These are phyloP conservation scores for Colostygia pectinataria DNA, from an alignment of 2,888 invertebrate genomes.

Conservation along the genomic window DNA sequence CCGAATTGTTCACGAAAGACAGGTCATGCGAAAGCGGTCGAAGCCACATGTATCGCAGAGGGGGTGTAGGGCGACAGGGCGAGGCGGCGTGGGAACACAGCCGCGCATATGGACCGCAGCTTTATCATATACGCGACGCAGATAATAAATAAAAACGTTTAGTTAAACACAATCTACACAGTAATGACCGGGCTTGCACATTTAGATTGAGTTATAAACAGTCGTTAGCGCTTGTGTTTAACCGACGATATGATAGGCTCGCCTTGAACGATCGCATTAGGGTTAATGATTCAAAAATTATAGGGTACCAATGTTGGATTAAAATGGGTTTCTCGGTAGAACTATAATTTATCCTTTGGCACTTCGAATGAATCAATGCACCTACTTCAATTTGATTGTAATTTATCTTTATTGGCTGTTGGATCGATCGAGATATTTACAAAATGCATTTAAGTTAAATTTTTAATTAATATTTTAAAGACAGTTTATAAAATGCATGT, in stretches of 20 bases:
- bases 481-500: no score
- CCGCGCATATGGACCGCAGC: constrained; percentile 78
- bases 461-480: no score
- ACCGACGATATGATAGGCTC: constrained; percentile 37
- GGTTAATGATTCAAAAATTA: constrained; percentile 36
- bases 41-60: constrained; percentile 59
- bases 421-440: constrained; percentile 1
- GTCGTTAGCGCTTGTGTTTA: constrained; percentile 41
- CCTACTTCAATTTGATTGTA: constrained; percentile 8
- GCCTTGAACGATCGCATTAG: constrained; percentile 37
- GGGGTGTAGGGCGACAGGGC: constrained; percentile 49
- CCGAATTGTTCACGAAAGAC: constrained; percentile 38
- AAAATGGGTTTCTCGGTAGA: constrained; percentile 27
- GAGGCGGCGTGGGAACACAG: constrained; percentile 63
- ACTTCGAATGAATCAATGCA: constrained; percentile 16
- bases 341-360: constrained; percentile 15
- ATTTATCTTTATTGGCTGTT: constrained; percentile 17
- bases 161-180: constrained; percentile 64
- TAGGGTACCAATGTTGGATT: constrained; percentile 32
- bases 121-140: constrained; percentile 68
- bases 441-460: neutral
- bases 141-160: constrained; percentile 71
- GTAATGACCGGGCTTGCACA: constrained; percentile 57
- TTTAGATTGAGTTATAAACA: constrained; percentile 56
- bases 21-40: constrained; percentile 58